A percentile compares a stretch with the other conserved stretches of the same genome.
phyloP scores from a whole-genome alignment of 1,140 invertebrate species.

The Fopius arisanus region DNA sequence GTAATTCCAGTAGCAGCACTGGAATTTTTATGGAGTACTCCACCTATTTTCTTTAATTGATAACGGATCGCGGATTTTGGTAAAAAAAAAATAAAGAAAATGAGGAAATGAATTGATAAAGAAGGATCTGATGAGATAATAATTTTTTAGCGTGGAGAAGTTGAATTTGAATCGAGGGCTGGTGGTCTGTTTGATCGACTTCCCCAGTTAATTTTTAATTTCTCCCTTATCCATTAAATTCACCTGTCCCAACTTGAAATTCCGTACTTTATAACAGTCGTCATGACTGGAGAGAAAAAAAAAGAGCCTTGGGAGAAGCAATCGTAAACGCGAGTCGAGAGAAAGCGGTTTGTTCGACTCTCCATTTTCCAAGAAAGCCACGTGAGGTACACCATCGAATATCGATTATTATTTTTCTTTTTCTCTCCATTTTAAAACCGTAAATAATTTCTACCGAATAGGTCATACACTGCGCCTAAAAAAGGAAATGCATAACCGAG shows the following conservation, averaged over 20 bases:
- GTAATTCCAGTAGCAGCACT: too few relatives aligned
- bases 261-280: conserved; percentile 7
- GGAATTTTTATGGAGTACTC: too few relatives aligned
- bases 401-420: background rate
- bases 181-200: background rate
- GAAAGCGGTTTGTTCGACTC: conserved; percentile 45
- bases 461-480: background rate
- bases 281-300: conserved; percentile 34
- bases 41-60: too few relatives aligned
- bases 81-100: too few relatives aligned
- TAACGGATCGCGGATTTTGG: too few relatives aligned
- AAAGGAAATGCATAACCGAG: background rate
- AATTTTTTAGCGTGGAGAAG: too few relatives aligned
- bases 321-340: conserved; percentile 47
- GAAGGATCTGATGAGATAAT: too few relatives aligned
- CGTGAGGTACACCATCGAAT: conserved; percentile 28
- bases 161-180: too few relatives aligned
- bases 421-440: background rate
- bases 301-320: conserved; percentile 43
- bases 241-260: background rate
- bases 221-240: background rate
- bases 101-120: too few relatives aligned
- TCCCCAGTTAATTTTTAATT: background rate
- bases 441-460: conserved; percentile 4
- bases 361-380: conserved; percentile 48